Conservation (phyloP, 2,113 vertebrate genomes). For the Neoarius graeffei region DNA sequence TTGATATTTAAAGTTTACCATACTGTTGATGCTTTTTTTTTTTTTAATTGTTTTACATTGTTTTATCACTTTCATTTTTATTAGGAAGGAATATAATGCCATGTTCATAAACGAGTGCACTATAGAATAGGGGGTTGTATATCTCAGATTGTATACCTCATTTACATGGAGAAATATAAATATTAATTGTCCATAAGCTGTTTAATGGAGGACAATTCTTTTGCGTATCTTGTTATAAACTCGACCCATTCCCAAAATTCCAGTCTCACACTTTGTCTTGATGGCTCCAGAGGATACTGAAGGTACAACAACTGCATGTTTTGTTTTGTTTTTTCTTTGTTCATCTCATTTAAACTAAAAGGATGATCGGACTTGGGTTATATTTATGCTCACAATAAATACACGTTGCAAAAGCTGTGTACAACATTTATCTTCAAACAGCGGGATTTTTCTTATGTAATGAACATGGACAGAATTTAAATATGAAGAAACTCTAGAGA, state of each 20-base stretch:
- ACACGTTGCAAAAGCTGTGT: neutral
- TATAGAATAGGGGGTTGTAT: neutral
- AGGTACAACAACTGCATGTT: neutral
- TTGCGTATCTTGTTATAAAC: neutral
- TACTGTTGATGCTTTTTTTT: neutral
- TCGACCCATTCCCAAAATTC: neutral
- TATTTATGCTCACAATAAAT: slow-evolving; percentile 38
- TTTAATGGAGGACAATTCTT: neutral
- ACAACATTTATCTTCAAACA: neutral
- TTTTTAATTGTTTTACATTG: slow-evolving; percentile 17
- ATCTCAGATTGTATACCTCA: neutral
- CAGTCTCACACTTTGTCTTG: neutral
- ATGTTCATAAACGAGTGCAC: neutral
- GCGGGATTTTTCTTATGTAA: neutral
- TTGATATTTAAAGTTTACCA: neutral
- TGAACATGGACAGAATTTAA: neutral
- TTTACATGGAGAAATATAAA: neutral
- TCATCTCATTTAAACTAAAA: neutral
- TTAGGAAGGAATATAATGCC: neutral
- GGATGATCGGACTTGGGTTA: neutral
- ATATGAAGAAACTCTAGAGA: neutral
- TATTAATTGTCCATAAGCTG: neutral
- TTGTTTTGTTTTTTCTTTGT: neutral
- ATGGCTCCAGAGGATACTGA: too few species aligned
- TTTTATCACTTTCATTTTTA: slow-evolving; percentile 32